phyloP scores from a whole-genome alignment of 2,113 vertebrate genomes.

The Anas platyrhynchos region DNA sequence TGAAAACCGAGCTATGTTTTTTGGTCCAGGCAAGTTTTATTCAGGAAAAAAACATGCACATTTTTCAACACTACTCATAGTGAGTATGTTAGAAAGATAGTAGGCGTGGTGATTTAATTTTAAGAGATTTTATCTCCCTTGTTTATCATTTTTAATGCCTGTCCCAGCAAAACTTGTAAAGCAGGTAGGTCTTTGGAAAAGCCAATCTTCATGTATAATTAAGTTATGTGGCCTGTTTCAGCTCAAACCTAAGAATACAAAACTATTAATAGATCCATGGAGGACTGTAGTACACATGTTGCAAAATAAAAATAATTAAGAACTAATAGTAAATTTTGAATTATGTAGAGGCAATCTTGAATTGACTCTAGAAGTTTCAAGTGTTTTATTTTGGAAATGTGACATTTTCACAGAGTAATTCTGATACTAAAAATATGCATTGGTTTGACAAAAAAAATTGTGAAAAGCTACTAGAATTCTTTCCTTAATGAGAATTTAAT shows the following conservation, averaged over 20 bases:
- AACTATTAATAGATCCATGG: not conserved
- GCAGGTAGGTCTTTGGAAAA: not conserved
- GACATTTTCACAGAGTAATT: not conserved
- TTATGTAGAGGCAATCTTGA: not conserved
- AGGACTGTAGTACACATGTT: not conserved
- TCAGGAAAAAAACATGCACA: accelerated
- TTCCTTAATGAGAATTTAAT: not conserved
- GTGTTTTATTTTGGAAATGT: not conserved
- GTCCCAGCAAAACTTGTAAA: conserved; percentile 10
- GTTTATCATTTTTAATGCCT: conserved; percentile 24
- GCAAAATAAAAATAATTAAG: conserved; percentile 15
- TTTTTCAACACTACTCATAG: not conserved
- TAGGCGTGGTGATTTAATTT: not conserved
- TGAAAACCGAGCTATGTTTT: not conserved
- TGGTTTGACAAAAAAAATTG: not conserved
- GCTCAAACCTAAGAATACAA: not conserved
- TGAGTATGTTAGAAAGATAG: not conserved
- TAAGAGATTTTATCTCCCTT: not conserved
- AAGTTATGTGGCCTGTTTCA: not conserved
- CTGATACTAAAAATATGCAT: not conserved
- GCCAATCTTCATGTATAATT: not conserved
- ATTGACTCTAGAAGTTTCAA: not conserved
- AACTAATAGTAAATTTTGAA: not conserved
- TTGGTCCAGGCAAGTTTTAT: not conserved
- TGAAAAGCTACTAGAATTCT: not conserved